A percentile compares a stretch with the other conserved stretches of the same genome.
Evolutionary conservation across 37 sponge, comb jelly and placozoan species (phyloP).

Genomic region (Dysidea cf. avara): DNA sequence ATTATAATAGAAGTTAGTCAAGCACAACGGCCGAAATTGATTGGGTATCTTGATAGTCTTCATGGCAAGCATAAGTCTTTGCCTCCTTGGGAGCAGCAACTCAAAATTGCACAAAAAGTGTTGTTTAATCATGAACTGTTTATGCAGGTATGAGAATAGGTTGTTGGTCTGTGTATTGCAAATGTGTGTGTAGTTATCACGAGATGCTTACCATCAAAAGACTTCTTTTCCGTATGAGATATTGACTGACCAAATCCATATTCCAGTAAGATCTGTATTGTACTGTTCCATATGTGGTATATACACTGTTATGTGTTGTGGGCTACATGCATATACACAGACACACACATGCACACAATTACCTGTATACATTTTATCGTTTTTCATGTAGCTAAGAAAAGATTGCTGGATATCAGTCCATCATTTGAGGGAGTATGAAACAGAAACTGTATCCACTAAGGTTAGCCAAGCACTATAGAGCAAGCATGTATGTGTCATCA

Average conservation of each 20-base stretch:
- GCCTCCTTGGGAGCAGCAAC: constrained; percentile 46
- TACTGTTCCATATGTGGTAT: not conserved
- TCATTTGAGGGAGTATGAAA: constrained; percentile 34
- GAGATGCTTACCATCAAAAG: constrained; percentile 56
- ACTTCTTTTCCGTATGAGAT: constrained; percentile 38
- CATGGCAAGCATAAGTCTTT: not conserved
- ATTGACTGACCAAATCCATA: constrained; percentile 41
- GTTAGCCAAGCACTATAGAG: too few species aligned
- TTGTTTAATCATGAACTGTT: constrained; percentile 80
- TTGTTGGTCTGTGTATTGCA: not conserved
- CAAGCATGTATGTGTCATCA: too few species aligned
- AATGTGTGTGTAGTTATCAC: constrained; percentile 33
- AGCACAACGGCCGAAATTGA: too few species aligned
- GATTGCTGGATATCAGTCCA: constrained; percentile 47
- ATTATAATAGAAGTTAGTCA: too few species aligned
- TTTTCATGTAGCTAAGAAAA: constrained; percentile 24
- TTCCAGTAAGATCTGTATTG: constrained; percentile 33
- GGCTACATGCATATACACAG: constrained; percentile 9
- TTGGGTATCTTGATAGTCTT: too few species aligned
- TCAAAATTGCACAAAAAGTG: constrained; percentile 60
- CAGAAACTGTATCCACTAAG: too few species aligned
- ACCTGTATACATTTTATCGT: constrained; percentile 18
- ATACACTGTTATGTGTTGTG: not conserved
- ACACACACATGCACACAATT: constrained; percentile 24
- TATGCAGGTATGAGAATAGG: constrained; percentile 25